These are phyloP conservation scores for Delichon dasypus DNA, from an alignment of 2,797 vertebrate genomes.

Conservation along the genomic window DNA sequence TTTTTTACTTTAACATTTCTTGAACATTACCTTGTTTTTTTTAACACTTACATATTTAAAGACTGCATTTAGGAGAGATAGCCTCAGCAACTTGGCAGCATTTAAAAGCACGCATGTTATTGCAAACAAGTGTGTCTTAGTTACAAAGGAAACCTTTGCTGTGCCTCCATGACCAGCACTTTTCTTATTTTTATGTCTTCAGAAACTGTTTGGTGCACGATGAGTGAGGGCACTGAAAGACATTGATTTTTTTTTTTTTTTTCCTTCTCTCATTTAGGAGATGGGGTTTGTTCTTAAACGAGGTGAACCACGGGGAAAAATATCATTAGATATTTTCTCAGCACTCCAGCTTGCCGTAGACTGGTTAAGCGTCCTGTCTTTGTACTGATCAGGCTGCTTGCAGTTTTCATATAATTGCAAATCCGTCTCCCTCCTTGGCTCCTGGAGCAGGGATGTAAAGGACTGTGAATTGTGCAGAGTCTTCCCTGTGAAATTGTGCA, in stretches of 20 bases:
- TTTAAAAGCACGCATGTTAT: slow-evolving; percentile 47
- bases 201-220: neutral
- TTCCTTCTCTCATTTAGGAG: neutral
- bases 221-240: neutral
- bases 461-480: neutral
- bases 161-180: slow-evolving; percentile 13
- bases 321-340: slow-evolving; percentile 21
- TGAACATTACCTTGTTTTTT: slow-evolving; percentile 32
- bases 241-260: neutral
- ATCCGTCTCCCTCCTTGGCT: slow-evolving; percentile 20
- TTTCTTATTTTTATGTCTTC: neutral
- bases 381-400: neutral
- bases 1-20: neutral
- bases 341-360: neutral
- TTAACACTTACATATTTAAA: slow-evolving; percentile 55
- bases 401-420: neutral
- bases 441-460: neutral
- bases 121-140: slow-evolving; percentile 40
- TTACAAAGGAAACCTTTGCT: slow-evolving; percentile 38
- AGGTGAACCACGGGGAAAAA: slow-evolving; percentile 28
- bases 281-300: neutral
- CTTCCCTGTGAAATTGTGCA: slow-evolving; percentile 1
- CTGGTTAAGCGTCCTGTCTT: neutral
- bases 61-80: slow-evolving; percentile 15
- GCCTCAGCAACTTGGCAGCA: slow-evolving; percentile 34